phyloP scores from a whole-genome alignment of 2,888 invertebrate genomes.

The Drosophila rellima region DNA sequence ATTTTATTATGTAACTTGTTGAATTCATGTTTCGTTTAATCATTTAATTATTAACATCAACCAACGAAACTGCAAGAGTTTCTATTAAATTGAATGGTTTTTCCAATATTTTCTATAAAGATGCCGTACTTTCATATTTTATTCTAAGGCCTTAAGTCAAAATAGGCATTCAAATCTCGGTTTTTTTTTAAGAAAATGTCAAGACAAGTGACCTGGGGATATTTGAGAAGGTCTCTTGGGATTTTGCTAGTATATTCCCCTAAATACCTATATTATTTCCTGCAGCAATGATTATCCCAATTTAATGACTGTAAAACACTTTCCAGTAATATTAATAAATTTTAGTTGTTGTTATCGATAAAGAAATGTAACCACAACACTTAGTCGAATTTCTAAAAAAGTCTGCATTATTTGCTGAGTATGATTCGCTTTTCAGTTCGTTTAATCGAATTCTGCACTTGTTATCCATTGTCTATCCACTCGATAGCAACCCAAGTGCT shows the following conservation, averaged over 20 bases:
- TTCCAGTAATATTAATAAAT: neutral
- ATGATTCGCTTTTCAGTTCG: neutral
- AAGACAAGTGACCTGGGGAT: too few species aligned
- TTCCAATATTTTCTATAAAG: too few species aligned
- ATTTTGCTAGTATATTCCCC: too few species aligned
- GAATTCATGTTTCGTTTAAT: neutral
- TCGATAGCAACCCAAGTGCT: neutral
- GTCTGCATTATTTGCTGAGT: neutral
- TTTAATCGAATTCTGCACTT: neutral
- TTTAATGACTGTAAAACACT: neutral
- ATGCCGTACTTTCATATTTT: too few species aligned
- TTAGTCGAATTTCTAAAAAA: neutral
- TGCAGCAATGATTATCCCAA: too few species aligned
- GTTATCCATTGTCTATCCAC: neutral
- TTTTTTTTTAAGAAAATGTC: too few species aligned
- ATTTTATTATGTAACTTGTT: conserved; percentile 5
- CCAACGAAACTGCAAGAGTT: neutral
- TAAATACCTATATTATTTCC: too few species aligned
- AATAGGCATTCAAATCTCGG: too few species aligned
- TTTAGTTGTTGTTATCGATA: neutral
- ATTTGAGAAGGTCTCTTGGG: too few species aligned
- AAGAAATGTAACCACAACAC: neutral
- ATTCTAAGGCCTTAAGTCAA: too few species aligned
- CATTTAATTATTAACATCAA: neutral
- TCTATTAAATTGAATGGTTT: neutral